Conservation (phyloP, 2,888 invertebrate genomes). For the Antitype chi region DNA sequence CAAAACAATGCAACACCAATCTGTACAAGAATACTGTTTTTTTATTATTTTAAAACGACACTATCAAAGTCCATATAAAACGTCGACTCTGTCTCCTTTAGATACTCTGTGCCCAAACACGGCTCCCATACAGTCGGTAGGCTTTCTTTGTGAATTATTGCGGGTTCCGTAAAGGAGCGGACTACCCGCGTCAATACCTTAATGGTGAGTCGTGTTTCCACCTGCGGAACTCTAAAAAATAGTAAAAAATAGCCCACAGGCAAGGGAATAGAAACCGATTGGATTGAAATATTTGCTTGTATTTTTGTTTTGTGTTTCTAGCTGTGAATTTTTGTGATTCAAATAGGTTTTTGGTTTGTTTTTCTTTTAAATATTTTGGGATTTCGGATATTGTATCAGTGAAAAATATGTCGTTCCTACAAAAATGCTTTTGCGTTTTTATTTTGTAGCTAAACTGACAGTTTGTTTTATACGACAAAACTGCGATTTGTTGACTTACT, state of each 20-base stretch:
- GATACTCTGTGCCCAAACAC: constrained; percentile 74
- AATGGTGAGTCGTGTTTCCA: constrained; percentile 83
- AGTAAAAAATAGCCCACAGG: constrained; percentile 76
- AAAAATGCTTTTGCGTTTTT: no score
- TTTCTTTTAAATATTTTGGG: no score
- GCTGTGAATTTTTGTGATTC: constrained; percentile 12
- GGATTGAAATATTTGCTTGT: constrained; percentile 60
- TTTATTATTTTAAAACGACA: not conserved
- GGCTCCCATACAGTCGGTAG: constrained; percentile 80
- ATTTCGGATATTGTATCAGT: not conserved
- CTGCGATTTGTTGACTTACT: not conserved
- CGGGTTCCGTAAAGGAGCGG: constrained; percentile 80
- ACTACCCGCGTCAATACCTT: constrained; percentile 85
- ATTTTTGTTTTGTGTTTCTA: constrained; percentile 23
- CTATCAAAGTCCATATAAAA: constrained; percentile 8
- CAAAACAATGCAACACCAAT: constrained; percentile 15
- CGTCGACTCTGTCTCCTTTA: constrained; percentile 30
- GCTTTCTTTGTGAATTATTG: constrained; percentile 89
- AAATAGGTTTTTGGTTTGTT: not conserved
- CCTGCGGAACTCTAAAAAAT: constrained; percentile 81
- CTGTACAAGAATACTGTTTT: constrained; percentile 11
- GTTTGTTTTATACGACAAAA: not conserved
- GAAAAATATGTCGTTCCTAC: no score
- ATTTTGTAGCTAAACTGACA: not conserved
- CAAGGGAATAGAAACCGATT: constrained; percentile 71